Evolutionary conservation across 2,888 invertebrate genomes (phyloP), one percentile per base, ranked within the genome.

Genomic region (Hirtodrosophila trivittata): DNA sequence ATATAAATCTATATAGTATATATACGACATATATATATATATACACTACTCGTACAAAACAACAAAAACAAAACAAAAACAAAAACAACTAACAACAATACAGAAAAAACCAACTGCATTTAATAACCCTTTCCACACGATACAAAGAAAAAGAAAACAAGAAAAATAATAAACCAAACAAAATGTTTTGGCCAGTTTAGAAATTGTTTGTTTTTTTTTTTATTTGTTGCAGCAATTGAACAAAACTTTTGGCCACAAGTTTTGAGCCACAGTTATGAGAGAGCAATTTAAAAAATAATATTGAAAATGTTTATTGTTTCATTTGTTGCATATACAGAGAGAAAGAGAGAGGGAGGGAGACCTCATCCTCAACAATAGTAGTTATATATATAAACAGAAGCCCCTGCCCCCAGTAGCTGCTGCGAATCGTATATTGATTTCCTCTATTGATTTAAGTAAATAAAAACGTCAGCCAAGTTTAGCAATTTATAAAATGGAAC

Each of bases 31-130:
- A 45, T 33, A 45, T 47, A 49, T 16, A 35, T 26, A 46, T 12
- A 54, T 37, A 70, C 43, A 62, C 66, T 66, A 66, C 54, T 57
- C 75, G 70, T 60, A 65, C 52, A 57, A 59, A 32, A 43, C 14
- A 49, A 57, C 66, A 56, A 65, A 39, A 12, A 42, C 42, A 42
- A 4, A 42, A 39, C 51, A 26, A 46, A 16, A 46, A 65, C 35
- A 54, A 35, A 37, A 46, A 49, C 37, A 54, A 28, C 39, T 14
- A 25, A 46, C 21, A 46, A 26, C 12, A 39, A 49, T 13, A 37
- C 25, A 51, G 38, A 35, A 42, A 26, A 46, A 87, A 66, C 71
- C 66, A 81, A 76, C 80, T 86, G 83, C 77, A 87, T 80, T 75
- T 83, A 74, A 71, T 67, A 62, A 72, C 54, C 50, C 67, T 65